These are phyloP conservation scores for Caenorhabditis panamensis DNA, from an alignment of 2,888 invertebrate genomes.

Conservation along the genomic window DNA sequence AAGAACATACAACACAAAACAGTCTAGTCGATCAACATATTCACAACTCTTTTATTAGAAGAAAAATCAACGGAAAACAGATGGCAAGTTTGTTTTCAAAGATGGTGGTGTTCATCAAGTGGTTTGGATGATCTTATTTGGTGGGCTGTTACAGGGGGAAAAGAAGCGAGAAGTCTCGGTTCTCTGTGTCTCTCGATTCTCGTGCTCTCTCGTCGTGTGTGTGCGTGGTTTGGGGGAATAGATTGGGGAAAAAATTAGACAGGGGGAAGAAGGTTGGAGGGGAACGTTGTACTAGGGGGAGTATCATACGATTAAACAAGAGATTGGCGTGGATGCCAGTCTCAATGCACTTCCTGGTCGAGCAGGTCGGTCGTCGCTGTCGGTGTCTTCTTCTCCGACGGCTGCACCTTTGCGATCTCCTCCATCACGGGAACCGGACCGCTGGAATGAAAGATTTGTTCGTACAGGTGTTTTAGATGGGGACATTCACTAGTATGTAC, in stretches of 20 bases:
- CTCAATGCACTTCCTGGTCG: conserved; percentile 59
- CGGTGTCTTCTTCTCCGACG: conserved; percentile 62
- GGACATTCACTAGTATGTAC: no score
- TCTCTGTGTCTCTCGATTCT: conserved; percentile 44
- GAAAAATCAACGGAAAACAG: conserved; percentile 10
- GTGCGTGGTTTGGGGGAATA: conserved; percentile 17
- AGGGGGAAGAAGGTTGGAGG: neutral
- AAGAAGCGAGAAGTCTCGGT: conserved; percentile 18
- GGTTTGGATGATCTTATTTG: conserved; percentile 32
- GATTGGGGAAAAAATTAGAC: conserved; percentile 28
- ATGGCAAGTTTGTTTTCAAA: conserved; percentile 10
- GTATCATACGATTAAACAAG: conserved; percentile 30
- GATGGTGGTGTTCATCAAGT: conserved; percentile 29
- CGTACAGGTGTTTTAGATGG: neutral
- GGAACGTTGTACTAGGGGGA: neutral
- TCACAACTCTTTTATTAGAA: conserved; percentile 27
- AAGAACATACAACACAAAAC: no score
- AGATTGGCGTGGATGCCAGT: neutral
- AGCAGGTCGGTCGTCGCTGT: conserved; percentile 40
- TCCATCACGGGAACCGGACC: conserved; percentile 80
- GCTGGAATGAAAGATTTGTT: conserved; percentile 43
- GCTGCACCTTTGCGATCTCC: conserved; percentile 79
- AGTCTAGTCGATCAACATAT: no score
- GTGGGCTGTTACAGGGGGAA: neutral
- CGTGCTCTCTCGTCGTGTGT: conserved; percentile 55